Conservation (phyloP, 2,113 vertebrate species). For the Anhinga anhinga region DNA sequence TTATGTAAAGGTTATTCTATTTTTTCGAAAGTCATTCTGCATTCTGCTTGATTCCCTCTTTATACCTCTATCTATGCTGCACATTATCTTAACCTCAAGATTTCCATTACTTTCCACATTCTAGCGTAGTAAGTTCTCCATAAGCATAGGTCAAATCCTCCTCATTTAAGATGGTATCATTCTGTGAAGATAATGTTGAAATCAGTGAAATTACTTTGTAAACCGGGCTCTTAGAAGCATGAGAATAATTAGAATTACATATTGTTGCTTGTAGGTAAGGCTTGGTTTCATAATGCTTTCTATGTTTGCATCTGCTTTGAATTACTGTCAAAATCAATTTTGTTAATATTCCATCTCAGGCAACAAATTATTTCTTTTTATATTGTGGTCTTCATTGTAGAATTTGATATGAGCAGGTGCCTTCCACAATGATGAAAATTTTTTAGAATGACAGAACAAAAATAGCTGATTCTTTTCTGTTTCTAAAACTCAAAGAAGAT, state of each 20-base stretch:
- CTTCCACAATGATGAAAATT: not conserved
- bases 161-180: not conserved
- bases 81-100: not conserved
- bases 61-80: not conserved
- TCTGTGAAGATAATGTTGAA: not conserved
- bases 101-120: not conserved
- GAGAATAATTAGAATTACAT: not conserved
- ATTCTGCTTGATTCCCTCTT: not conserved
- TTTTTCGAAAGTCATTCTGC: not conserved
- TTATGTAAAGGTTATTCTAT: constrained; percentile 26
- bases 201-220: not conserved
- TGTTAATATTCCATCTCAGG: not conserved
- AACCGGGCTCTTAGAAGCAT: not conserved
- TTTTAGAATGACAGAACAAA: not conserved
- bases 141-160: not conserved
- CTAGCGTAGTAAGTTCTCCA: not conserved
- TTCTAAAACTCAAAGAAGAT: not conserved
- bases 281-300: not conserved
- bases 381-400: not conserved
- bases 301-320: not conserved
- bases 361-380: not conserved
- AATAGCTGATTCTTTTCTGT: not conserved
- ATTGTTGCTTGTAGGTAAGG: not conserved
- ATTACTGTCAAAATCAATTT: not conserved
- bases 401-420: not conserved